Evolutionary conservation across 2,888 invertebrate species (phyloP), one percentile per base, ranked within the genome.

Genomic region (Xestia ashworthii): DNA sequence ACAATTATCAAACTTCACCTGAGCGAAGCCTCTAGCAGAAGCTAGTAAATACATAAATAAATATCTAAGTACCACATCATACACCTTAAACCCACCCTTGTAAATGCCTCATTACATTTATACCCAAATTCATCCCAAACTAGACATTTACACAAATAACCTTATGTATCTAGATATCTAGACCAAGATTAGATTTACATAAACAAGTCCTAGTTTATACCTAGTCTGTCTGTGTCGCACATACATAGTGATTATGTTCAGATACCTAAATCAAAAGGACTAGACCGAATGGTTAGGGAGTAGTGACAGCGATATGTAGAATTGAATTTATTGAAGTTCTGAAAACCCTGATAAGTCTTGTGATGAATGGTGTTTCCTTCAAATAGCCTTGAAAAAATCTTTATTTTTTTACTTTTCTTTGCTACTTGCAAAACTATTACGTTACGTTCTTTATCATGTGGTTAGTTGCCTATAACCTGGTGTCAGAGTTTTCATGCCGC

Each of bases 251-350:
- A 38, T 50, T 69, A 50, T 65, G 58, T 58, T 58, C 3, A 38
- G 38, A 44, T 46, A 41, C 50, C 58, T 70, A 79, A 32, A 70
- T 84, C 48, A 82, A 55, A n/a, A 46, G 38, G 53, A 41, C 14
- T n/a, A 22, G 38, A 50, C 41, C 3, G 3, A 5, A 5, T 5
- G 16, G 62, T 58, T 14, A 25, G 67, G 84, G 0, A n/a, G 12
- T 1, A 38, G 14, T 79, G 19, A 8, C 1, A 71, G 66, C 48
- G 66, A n/a, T 4, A 12, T 0, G 1, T 38, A 5, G 3, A 44
- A n/a, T 19, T 0, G 2, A 46, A 46, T 55, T 32, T 32, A 32
- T 32, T 16, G 1, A 62, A 41, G 6, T 41, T 8, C 32, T 32
- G 32, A 32, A 32, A 32, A 32, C 32, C 32, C 32, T 32, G 32